Percentiles rank a stretch among this genome's conserved stretches.
Conservation (phyloP, 2,797 vertebrate species). For the Sciurus carolinensis region DNA sequence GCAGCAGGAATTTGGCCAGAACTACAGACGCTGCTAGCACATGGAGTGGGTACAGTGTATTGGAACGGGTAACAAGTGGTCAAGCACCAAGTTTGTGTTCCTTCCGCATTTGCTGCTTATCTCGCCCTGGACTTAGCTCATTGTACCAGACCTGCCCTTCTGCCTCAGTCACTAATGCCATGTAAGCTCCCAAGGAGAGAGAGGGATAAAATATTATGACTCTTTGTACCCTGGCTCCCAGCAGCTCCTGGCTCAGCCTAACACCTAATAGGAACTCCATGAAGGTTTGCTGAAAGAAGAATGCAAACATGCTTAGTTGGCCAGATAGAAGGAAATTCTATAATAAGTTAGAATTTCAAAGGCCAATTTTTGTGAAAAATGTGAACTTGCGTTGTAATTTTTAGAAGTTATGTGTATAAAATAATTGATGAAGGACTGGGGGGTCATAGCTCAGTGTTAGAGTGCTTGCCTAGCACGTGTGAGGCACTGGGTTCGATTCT, state of each 20-base stretch:
- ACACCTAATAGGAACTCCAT: not conserved
- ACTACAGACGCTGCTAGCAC: not conserved
- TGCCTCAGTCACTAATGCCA: not conserved
- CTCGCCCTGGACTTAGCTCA: not conserved
- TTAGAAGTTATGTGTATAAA: not conserved
- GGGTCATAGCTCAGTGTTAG: no score
- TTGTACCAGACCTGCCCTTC: not conserved
- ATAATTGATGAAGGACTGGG: not conserved
- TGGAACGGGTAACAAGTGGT: not conserved
- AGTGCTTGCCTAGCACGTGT: no score
- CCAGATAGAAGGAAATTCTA: not conserved
- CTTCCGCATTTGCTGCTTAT: no score
- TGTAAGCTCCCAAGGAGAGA: not conserved
- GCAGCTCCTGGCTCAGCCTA: not conserved
- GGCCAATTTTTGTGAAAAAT: not conserved
- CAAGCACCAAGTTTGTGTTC: not conserved
- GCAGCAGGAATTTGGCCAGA: not conserved
- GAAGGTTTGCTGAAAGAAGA: constrained; percentile 19
- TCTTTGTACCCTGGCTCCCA: not conserved
- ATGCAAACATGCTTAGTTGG: not conserved
- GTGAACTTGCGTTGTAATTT: not conserved
- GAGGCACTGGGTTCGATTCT: no score
- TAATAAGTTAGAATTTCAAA: not conserved
- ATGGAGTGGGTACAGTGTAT: not conserved
- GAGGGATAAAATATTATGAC: not conserved